Evolutionary conservation across 2,113 vertebrate species (phyloP), one percentile per base, ranked within the genome.

Genomic region (Sprattus sprattus): DNA sequence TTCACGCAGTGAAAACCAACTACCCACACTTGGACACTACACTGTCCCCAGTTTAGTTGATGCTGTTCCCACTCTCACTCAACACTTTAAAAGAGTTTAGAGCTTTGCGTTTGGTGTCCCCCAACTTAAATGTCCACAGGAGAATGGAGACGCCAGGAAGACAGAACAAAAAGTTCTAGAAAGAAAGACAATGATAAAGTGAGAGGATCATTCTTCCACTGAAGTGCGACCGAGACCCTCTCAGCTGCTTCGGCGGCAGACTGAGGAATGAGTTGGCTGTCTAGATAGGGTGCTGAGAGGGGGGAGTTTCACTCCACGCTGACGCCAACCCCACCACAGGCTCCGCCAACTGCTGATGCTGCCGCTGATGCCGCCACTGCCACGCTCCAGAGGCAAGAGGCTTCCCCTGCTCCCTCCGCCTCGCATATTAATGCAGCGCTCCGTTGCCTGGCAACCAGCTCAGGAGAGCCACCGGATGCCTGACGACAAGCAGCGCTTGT

Each of bases 371-470:
- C 89, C 52, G 86, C 89, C 87, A 88, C 85, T 92, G 92, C 87
- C 88, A 91, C 32, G 46, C 92, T 93, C 91, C 91, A 90, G 91
- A 91, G 88, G 89, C 91, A 87, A 89, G 88, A 93, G 95, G 94
- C 93, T 92, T 94, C 92, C 93, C 96, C 92, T 89, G 93, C 93
- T 94, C 93, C 92, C 93, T 95, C 93, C 93, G 90, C 94, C 92
- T 93, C 92, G 94, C 95, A 95, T 97, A 94, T 96, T 96, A 97
- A 96, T 96, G 95, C 93, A 95, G 95, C 92, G 87, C 85, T 78
- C 2, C 84, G 96, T 98, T 97, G 97, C 97, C 94, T 95, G 93
- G 96, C 96, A 97, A 97, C 97, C 95, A 88, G 95, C 95, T 94
- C 95, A 86, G 92, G 95, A 96, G 96, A 97, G 95, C 94, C 95